These are phyloP conservation scores for Timema cristinae DNA, from an alignment of 2,888 invertebrate genomes.

Conservation along the genomic window DNA sequence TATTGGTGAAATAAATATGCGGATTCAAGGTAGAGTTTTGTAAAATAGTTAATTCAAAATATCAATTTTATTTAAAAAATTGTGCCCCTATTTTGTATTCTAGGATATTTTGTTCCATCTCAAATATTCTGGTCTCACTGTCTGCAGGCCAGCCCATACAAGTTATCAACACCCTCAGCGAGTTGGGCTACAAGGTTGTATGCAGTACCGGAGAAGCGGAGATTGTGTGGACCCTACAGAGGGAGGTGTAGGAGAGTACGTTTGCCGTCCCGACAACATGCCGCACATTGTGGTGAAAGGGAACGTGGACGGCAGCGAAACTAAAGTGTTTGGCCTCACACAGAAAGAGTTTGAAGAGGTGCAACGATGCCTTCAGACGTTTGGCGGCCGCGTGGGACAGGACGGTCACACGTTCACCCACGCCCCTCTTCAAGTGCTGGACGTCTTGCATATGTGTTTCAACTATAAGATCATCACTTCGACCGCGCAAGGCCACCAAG, in stretches of 20 bases:
- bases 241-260: constrained; percentile 57
- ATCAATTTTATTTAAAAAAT: no score
- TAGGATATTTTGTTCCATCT: background rate
- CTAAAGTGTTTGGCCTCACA: constrained; percentile 36
- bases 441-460: constrained; percentile 29
- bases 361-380: constrained; percentile 27
- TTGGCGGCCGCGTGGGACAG: constrained; percentile 36
- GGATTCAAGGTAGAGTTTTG: no score
- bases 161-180: constrained; percentile 69
- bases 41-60: no score
- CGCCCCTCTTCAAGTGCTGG: constrained; percentile 33
- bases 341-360: constrained; percentile 32
- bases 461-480: constrained; percentile 35
- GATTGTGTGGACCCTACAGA: constrained; percentile 78
- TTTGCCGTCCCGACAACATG: constrained; percentile 27
- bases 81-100: no score
- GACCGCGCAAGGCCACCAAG: constrained; percentile 32
- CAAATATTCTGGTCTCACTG: background rate
- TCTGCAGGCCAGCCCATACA: constrained; percentile 57
- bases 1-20: no score
- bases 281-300: constrained; percentile 38
- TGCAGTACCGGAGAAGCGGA: constrained; percentile 77
- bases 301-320: constrained; percentile 34
- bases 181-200: constrained; percentile 73
- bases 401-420: constrained; percentile 36